Evolutionary conservation across 2,888 invertebrate genomes (phyloP), one percentile per base, ranked within the genome.

Genomic region (Camponotus fellah): DNA sequence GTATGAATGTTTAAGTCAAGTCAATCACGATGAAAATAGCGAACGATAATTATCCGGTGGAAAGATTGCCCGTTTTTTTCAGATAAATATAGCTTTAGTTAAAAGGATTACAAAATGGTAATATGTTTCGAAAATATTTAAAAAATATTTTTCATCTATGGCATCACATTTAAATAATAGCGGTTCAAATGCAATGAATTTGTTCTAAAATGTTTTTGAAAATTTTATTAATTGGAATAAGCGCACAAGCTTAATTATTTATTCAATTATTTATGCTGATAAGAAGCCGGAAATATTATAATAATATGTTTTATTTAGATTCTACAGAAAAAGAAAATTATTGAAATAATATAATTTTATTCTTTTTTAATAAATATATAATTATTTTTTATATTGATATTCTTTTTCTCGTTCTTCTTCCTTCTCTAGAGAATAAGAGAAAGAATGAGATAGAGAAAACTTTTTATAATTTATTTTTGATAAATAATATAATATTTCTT

Each of bases 181-280:
- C 12, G 37, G 17, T 72, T 60, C 62, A 60, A 80, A 62, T 74
- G 34, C 26, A 58, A 37, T 37, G 74, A 21, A 80, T 46, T 80
- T 72, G 74, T 60, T 3, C 37, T 80, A 60, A 80, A 80, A 62
- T 80, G 46, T 80, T 80, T 43, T 32, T 58, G 34, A 43, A 58
- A 58, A 72, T 79, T 71, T 79, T 21, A 79, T 79, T 69, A 56
- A 77, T 32, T 5, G 32, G 21, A 34, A 60, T 21, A 79, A 72
- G 21, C 56, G 40, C 71, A 9, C 56, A 12, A 43, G 43, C 14
- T 53, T 21, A 69, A 49, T 69, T 34, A 53, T 53, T 53, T 53
- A 8, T 8, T 71, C 34, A 79, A 71, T 79, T 58, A 71, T 79
- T 79, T 79, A 58, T 79, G 72, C 58, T 43, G 58, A 77, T 58